Evolutionary conservation across 1,140 invertebrate species (phyloP).

Genomic region (Neotoxoptera formosana): DNA sequence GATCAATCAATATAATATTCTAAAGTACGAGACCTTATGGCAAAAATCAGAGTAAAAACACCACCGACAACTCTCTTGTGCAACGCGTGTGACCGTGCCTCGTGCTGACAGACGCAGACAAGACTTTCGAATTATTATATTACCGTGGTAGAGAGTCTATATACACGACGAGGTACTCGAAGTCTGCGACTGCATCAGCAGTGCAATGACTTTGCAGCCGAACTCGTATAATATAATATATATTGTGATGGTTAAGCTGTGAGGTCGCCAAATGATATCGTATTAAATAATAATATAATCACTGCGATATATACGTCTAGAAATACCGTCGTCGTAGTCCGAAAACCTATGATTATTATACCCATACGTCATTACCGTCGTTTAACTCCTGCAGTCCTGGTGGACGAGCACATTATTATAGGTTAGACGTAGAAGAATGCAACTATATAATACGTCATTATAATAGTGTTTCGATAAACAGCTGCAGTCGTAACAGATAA

Average conservation of each 20-base stretch:
- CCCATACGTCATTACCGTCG: background rate
- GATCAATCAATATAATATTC: background rate
- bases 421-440: background rate
- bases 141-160: background rate
- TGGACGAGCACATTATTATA: background rate
- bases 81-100: background rate
- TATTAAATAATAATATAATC: too few species aligned
- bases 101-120: background rate
- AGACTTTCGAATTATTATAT: constrained; percentile 25
- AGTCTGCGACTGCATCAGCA: background rate
- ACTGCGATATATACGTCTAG: background rate
- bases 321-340: background rate
- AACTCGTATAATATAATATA: background rate
- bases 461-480: background rate
- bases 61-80: background rate
- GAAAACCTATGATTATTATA: constrained; percentile 15
- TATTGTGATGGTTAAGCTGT: background rate
- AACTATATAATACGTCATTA: too few species aligned
- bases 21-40: background rate
- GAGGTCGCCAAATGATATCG: background rate
- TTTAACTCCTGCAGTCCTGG: background rate
- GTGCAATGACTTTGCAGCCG: background rate
- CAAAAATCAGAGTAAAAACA: constrained; percentile 23
- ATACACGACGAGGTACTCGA: background rate
- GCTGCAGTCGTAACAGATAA: background rate